Evolutionary conservation across 2,888 invertebrate species (phyloP), one percentile per base, ranked within the genome.

Genomic region (Stegana nigrithorax): DNA sequence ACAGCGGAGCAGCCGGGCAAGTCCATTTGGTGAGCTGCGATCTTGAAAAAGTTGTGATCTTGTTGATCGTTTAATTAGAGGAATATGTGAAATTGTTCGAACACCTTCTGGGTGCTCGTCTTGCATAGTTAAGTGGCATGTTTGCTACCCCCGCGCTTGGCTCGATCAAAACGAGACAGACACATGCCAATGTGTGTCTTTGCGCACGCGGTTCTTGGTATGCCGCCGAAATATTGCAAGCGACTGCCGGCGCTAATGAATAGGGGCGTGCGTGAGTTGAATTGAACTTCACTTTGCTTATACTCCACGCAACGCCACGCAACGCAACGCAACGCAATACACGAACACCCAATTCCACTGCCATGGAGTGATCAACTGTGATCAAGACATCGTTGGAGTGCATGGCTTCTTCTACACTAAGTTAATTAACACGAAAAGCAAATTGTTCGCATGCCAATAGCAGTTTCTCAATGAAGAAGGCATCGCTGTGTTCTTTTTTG

Each of bases 11-110:
- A 44, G 44, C 19, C 44, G 44, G 23, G 47, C 47, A 47, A 8
- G 47, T 44, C 44, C 57, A 8, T 17, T 26, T 19, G 27, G 19
- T 23, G 10, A 25, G 53, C n/a, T 8, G 53, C 27, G 29, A 29
- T 58, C 51, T 45, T 47, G 63, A 75, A 76, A 78, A 76, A 76
- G 36, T 73, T 68, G 78, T 78, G 80, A 76, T 78, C 72, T 76
- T 80, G 73, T 78, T 82, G 83, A 80, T 81, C 75, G 66, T 81
- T 82, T 82, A 82, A 82, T 82, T 83, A 82, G 81, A 78, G 72
- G 70, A 79, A 82, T 82, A 78, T 74, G 76, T 82, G 82, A 81
- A 82, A 82, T 82, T 75, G 76, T 80, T 82, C 69, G 82, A 81
- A 82, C 82, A 83, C 82, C 82, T 73, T 73, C 65, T 56, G 36